phyloP scores from a whole-genome alignment of 2,113 vertebrate genomes.

The Saimiri boliviensis region DNA sequence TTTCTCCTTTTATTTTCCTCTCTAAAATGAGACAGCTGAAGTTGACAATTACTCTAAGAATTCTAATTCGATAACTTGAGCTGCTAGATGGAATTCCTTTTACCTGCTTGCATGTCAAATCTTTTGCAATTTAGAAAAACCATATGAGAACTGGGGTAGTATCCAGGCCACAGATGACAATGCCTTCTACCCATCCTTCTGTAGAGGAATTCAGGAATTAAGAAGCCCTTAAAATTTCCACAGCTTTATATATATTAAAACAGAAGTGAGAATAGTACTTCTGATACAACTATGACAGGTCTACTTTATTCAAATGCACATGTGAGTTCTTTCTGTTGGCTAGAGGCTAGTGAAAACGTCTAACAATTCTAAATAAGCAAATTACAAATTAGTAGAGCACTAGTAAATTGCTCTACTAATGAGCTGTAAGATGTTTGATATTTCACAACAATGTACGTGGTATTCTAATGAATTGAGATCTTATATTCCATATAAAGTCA shows the following conservation, averaged over 20 bases:
- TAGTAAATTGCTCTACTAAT: not conserved
- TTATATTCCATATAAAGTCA: conserved; percentile 10
- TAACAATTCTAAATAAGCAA: conserved; percentile 35
- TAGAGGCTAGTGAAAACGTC: not conserved
- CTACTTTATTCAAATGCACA: not conserved
- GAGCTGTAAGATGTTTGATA: conserved; percentile 19
- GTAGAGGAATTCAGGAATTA: not conserved
- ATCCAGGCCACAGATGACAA: not conserved
- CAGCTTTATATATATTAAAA: not conserved
- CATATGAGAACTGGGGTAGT: not conserved
- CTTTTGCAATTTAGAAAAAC: conserved; percentile 32
- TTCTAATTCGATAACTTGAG: not conserved
- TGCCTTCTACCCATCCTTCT: not conserved
- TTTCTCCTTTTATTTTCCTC: not conserved
- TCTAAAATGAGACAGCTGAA: not conserved
- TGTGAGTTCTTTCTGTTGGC: not conserved
- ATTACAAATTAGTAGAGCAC: not conserved
- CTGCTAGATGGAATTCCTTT: not conserved
- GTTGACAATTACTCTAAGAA: not conserved
- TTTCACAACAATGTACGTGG: conserved; percentile 45
- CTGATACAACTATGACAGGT: not conserved
- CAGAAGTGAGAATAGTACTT: not conserved
- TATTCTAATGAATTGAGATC: not conserved
- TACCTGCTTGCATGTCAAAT: conserved; percentile 33
- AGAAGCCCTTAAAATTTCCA: not conserved